These are phyloP conservation scores for Nannoperca obscura DNA, from an alignment of 2,797 vertebrate species.

Conservation along the genomic window DNA sequence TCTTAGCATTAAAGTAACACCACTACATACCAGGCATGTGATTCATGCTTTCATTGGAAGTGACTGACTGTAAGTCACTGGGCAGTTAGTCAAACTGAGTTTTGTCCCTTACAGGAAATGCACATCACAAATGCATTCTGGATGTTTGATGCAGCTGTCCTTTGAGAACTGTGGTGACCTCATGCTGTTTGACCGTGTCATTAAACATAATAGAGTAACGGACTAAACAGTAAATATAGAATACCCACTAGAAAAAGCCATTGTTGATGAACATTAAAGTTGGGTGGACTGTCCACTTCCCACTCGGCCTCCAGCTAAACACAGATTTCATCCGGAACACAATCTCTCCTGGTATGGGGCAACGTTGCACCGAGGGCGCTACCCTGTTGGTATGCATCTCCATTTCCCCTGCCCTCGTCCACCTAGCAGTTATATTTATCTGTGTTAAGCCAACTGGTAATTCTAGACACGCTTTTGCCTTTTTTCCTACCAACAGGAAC, in stretches of 20 bases:
- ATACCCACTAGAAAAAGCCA: no score
- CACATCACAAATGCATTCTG: not conserved
- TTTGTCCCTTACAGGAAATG: not conserved
- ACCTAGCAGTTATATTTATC: constrained; percentile 76
- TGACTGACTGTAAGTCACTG: not conserved
- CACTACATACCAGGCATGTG: not conserved
- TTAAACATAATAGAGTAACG: not conserved
- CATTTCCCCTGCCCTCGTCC: constrained; percentile 54
- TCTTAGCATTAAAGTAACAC: not conserved
- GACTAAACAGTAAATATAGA: not conserved
- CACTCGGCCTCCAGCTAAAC: constrained; percentile 5
- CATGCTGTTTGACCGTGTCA: not conserved
- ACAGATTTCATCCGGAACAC: constrained; percentile 13
- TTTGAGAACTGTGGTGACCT: not conserved
- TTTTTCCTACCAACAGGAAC: constrained; percentile 31
- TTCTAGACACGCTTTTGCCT: constrained; percentile 55
- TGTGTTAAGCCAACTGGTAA: constrained; percentile 70
- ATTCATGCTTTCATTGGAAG: constrained; percentile 1
- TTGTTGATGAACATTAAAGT: not conserved
- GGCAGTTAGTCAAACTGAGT: not conserved
- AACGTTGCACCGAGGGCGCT: constrained; percentile 14
- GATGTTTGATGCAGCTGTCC: not conserved
- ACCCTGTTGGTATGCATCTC: constrained; percentile 68
- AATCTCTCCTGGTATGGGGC: constrained; percentile 38
- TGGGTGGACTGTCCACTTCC: not conserved